Evolutionary conservation across 2,888 invertebrate species (phyloP), one percentile per base, ranked within the genome.

Genomic region (Agriopis leucophaearia): DNA sequence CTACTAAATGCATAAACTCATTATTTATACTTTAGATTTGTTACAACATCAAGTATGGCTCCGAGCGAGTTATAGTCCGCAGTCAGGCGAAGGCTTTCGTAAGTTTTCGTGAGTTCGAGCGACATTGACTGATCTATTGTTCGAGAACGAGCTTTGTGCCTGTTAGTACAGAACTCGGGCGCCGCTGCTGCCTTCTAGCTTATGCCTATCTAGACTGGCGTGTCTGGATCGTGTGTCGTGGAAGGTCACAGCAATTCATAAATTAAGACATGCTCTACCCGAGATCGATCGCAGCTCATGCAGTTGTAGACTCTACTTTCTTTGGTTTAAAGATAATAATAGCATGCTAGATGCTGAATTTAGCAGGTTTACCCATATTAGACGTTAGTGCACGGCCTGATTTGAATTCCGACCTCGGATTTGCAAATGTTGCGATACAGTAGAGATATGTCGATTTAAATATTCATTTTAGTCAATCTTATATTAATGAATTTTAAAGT

Each of bases 41-140:
- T 84, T 84, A 77, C 81, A 77, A 82, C 78, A 80, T 69, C 71
- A 38, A 48, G 44, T 72, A 63, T 58, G 9, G 55, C 18, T 50
- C n/a, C 56, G 70, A 77, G 69, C 78, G 77, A 80, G 78, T 81
- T 80, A 79, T 72, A 69, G 73, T 69, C 70, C 69, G 67, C 61
- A 77, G 76, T 74, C 74, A 77, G 71, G 74, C 78, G 78, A 80
- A 78, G 81, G 81, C 87, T 92, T 91, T 91, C 90, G 90, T 87
- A 90, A 92, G 85, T 87, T 85, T 84, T 90, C 91, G 91, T 92
- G 90, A 87, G 87, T 78, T 78, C 76, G 79, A 77, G 78, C 82
- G 89, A 89, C 90, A 89, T 90, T 89, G 88, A 90, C 80, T 80
- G 82, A 81, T 86, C 87, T 88, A 91, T 91, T 92, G 90, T 92